These are phyloP conservation scores for Orchesella flavescens DNA, from an alignment of 2,888 invertebrate species.

Conservation along the genomic window DNA sequence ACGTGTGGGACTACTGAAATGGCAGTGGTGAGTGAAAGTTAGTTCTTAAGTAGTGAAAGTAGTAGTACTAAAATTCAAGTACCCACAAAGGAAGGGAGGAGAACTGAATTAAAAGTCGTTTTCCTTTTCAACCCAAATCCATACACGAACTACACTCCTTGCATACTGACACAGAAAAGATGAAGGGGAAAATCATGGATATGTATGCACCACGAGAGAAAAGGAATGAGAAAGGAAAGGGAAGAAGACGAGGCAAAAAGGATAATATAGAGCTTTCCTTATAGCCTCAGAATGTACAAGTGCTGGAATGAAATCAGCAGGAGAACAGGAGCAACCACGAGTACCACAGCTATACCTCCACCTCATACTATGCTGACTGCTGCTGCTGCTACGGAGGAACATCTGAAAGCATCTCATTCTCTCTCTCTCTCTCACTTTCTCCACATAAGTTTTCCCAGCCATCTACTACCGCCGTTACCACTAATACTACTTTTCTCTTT, in stretches of 20 bases:
- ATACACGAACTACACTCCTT: slow-evolving; percentile 52
- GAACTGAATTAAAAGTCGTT: slow-evolving; percentile 59
- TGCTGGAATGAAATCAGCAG: slow-evolving; percentile 54
- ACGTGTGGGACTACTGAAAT: slow-evolving; percentile 54
- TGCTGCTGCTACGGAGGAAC: not conserved
- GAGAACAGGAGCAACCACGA: slow-evolving; percentile 57
- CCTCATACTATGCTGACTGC: not conserved
- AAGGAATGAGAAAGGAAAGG: slow-evolving; percentile 24
- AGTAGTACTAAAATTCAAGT: slow-evolving; percentile 47
- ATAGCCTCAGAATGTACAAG: not conserved
- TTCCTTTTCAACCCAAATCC: slow-evolving; percentile 53
- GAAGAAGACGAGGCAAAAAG: not conserved
- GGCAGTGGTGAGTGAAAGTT: slow-evolving; percentile 46
- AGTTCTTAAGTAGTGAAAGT: slow-evolving; percentile 36
- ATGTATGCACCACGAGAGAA: slow-evolving; percentile 1
- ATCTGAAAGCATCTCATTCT: slow-evolving; percentile 5
- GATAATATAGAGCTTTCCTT: not conserved
- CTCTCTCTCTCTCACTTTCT: slow-evolving; percentile 12
- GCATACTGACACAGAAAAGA: slow-evolving; percentile 58
- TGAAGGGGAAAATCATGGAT: slow-evolving; percentile 35
- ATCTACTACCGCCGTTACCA: slow-evolving; percentile 48
- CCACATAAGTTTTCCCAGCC: slow-evolving; percentile 38
- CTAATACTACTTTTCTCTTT: slow-evolving; percentile 53
- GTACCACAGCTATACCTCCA: slow-evolving; percentile 41
- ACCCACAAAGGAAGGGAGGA: slow-evolving; percentile 53